Base-by-base conservation (phyloP, 2,113 vertebrate genomes). In the Forbesichthys papilliferus region DNA sequence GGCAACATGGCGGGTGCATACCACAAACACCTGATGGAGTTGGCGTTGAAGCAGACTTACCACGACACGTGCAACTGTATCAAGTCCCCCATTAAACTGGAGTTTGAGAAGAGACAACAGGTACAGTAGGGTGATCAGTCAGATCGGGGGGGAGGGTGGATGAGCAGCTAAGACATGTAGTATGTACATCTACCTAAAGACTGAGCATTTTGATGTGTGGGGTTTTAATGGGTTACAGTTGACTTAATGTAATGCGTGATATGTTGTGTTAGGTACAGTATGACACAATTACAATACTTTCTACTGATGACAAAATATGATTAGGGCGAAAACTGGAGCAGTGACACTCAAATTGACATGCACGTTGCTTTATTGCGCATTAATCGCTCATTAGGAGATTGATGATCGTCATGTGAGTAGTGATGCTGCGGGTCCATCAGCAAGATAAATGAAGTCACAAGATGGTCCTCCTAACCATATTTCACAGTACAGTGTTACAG, bases 1-100 rank as follows among this genome's bases (percentile, higher is more conserved):
- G 97, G 97, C 20, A 99, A 97, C 91, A 89, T 98, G 93, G 97
- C 96, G 0, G 97, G 97, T 46, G 97, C 96, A 0, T 99, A 99
- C 82, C 97, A 98, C 83, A 99, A 99, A 36, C 96, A 98, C 47
- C 92, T 99, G 68, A 99, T 99, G 96, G 96, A 98, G 56, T 86
- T 98, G 0, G 97, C 97, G 0, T 89, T 98, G 13, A 96, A 96
- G 82, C 97, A 98, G 72, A 98, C 96, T 0, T 99, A 98, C 63
- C 95, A 97, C 68, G 97, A 99, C 90, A 98, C 97, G 0, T 98
- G 97, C 90, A 98, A 98, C 84, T 98, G 96, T 90, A 98, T 99
- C 88, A 98, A 98, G 84, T 97, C 96, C 8, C 95, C 96, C 5
- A 99, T 99, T 89, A 99, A 99, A 85, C 73, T 99, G 76, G 97